phyloP scores from a whole-genome alignment of 2,113 vertebrate species.

The Rhipidura dahli region DNA sequence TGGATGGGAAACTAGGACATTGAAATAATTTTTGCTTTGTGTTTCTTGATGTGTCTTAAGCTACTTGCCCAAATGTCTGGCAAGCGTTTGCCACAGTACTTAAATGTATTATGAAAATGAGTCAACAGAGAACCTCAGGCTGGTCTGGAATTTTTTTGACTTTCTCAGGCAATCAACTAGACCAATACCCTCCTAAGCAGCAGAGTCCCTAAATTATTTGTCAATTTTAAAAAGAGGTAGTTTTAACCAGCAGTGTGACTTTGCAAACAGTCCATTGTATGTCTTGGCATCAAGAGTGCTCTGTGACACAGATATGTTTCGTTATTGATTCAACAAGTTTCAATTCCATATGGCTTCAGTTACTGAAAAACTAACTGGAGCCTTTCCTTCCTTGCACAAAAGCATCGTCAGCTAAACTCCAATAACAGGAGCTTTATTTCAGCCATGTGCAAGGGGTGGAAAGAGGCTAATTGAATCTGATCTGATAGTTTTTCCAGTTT shows the following conservation, averaged over 20 bases:
- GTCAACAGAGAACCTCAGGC: background rate
- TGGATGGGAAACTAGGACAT: background rate
- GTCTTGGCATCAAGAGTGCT: slow-evolving; percentile 34
- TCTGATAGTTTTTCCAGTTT: background rate
- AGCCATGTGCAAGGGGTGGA: background rate
- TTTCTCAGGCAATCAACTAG: background rate
- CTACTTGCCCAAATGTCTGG: background rate
- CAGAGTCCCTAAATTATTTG: background rate
- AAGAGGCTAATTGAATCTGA: slow-evolving; percentile 25
- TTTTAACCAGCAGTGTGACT: slow-evolving; percentile 6
- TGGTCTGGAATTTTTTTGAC: background rate
- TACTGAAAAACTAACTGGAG: slow-evolving; percentile 26
- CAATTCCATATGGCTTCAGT: slow-evolving; percentile 50
- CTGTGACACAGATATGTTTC: slow-evolving; percentile 28
- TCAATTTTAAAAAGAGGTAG: background rate
- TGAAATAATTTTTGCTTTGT: background rate
- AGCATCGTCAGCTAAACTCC: slow-evolving; percentile 33
- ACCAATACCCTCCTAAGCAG: background rate
- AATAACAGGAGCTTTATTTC: slow-evolving; percentile 32
- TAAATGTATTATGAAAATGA: background rate
- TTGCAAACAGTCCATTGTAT: slow-evolving; percentile 40
- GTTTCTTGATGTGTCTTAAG: background rate
- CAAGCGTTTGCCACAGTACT: background rate
- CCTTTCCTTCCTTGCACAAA: slow-evolving; percentile 39
- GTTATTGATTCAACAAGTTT: slow-evolving; percentile 55